Conservation (phyloP, 1,140 invertebrate genomes). For the Bombus superbus region DNA sequence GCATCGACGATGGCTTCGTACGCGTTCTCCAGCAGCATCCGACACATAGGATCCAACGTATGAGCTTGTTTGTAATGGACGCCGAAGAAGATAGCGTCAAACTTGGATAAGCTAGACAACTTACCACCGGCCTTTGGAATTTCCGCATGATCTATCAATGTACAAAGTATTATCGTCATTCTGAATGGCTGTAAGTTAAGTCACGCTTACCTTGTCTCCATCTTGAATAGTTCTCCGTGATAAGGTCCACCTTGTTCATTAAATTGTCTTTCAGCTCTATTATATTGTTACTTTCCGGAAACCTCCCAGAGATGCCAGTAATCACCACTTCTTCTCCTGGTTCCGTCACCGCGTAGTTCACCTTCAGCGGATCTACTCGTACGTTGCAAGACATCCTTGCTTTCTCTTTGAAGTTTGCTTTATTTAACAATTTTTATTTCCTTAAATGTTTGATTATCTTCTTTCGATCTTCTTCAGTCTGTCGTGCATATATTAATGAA, state of each 20-base stretch:
- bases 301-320: slow-evolving; percentile 91
- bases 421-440: not conserved
- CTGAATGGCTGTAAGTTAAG: not conserved
- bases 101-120: slow-evolving; percentile 90
- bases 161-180: not conserved
- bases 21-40: slow-evolving; percentile 92
- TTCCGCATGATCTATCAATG: slow-evolving; percentile 84
- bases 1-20: slow-evolving; percentile 96
- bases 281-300: slow-evolving; percentile 93
- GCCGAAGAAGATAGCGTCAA: slow-evolving; percentile 92
- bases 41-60: slow-evolving; percentile 94
- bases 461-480: not conserved
- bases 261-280: slow-evolving; percentile 91
- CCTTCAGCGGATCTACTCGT: not conserved
- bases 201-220: slow-evolving; percentile 87
- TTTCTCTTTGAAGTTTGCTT: not conserved
- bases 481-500: not conserved
- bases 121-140: slow-evolving; percentile 91
- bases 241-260: slow-evolving; percentile 89
- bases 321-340: slow-evolving; percentile 92
- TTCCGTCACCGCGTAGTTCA: slow-evolving; percentile 19
- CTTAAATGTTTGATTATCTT: not conserved
- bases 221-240: slow-evolving; percentile 89
- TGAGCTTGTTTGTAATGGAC: slow-evolving; percentile 93
- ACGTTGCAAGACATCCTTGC: not conserved